Conservation (phyloP, 1,140 invertebrate genomes). For the Drosophila quadrilineata region DNA sequence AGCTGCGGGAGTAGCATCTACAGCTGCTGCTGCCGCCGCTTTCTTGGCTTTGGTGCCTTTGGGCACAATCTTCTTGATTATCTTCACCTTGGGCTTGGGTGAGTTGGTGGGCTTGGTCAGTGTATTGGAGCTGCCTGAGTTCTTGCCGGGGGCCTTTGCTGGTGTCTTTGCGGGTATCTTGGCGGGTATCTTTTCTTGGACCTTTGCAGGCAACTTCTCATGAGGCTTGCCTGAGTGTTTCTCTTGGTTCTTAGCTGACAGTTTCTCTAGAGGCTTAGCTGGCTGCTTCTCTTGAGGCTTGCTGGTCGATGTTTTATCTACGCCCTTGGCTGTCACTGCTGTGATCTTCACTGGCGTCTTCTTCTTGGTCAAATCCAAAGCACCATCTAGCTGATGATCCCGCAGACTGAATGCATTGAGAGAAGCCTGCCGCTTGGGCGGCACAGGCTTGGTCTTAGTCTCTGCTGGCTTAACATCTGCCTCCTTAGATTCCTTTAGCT, state of each 20-base stretch:
- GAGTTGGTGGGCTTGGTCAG: constrained; percentile 38
- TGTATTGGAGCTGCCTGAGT: constrained; percentile 10
- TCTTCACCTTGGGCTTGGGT: constrained; percentile 64
- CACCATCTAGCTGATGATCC: constrained; percentile 77
- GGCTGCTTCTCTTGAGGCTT: too few species aligned
- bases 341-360: constrained; percentile 9
- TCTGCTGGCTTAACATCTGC: not conserved
- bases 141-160: constrained; percentile 1
- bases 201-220: too few species aligned
- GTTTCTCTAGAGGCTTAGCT: too few species aligned
- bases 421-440: constrained; percentile 55
- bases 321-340: too few species aligned
- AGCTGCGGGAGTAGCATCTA: not conserved
- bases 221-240: too few species aligned
- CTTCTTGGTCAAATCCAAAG: constrained; percentile 68
- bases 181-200: too few species aligned
- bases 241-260: too few species aligned
- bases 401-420: constrained; percentile 61
- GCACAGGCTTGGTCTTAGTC: constrained; percentile 33
- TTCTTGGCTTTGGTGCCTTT: constrained; percentile 71
- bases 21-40: constrained; percentile 34
- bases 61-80: constrained; percentile 74
- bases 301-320: too few species aligned
- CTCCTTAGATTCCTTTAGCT: constrained; percentile 1
- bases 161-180: constrained; percentile 21